Base-by-base conservation (phyloP, 2,113 vertebrate species). In the Pterocles gutturalis region DNA sequence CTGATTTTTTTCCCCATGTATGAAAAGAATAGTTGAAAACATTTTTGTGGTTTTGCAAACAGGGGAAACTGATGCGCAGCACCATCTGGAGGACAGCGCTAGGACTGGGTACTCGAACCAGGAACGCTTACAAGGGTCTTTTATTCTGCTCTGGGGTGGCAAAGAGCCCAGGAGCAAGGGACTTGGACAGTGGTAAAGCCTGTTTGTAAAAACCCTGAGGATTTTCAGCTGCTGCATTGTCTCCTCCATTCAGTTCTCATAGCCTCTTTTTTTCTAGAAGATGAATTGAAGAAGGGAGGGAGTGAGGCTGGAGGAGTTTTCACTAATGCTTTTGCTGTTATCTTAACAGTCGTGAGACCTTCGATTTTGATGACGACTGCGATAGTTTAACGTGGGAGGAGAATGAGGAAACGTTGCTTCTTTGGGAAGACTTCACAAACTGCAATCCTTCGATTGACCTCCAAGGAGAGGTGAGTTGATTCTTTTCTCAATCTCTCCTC, bases 311-410 rank as follows among this genome's bases (percentile, higher is more conserved):
- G 77, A 79, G 91, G 20, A 18, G 4, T 36, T 57, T 29, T 41
- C 34, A 3, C 60, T 76, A 16, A 84, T 46, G 45, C 38, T 62
- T 33, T 10, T 20, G 97, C 98, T 97, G 97, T 96, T 89, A 93
- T 89, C 97, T 97, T 96, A 31, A 54, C 83, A 99, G 99, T 96
- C 98, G 99, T 2, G 99, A 99, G 96, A 99, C 99, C 0, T 99
- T 99, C 4, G 99, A 99, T 64, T 99, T 99, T 18, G 98, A 99
- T 14, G 99, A 99, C 0, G 99, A 99, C 98, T 99, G 99, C 29
- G 99, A 99, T 97, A 99, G 99, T 93, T 98, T 99, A 96, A 99
- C 99, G 0, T 99, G 99, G 99, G 99, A 99, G 65, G 99, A 99
- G 92, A 99, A 99, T 0, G 99, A 99, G 79, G 99, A 99, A 58